Base-by-base conservation (phyloP, 2,888 invertebrate genomes). In the Rhopalosiphum nymphaeae region DNA sequence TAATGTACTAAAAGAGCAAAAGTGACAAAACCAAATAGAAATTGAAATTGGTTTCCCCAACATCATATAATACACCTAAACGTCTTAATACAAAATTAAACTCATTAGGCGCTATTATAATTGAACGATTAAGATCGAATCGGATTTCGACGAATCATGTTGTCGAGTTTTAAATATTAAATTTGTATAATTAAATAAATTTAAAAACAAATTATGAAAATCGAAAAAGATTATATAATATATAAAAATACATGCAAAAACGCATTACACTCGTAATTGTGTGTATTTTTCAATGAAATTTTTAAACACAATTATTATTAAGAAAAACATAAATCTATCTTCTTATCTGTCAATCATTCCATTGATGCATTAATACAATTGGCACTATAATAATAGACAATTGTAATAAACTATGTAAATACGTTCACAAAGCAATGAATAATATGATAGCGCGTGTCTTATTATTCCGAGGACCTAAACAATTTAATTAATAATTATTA, bases 151-250 rank as follows among this genome's bases (percentile, higher is more conserved):
- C 57, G 10, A 57, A 26, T 26, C 57, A 9, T 9, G 26, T 57
- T 3, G 7, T 42, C 21, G 21, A 36, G 9, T 9, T 5, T 21
- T 78, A 78, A 78, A 78, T 78, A 21, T 21, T 7, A 7, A 7
- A 9, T 21, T 21, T 25, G 21, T 36, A 21, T 53, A 53, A 53
- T 21, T 53, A 21, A 36, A 78, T 42, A 9, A 2, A 42, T 78
- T n/a, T 21, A 9, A 36, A 21, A 36, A 7, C 16, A 78, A 78
- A 67, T 11, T 11, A n/a, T 61, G n/a, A 16, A 36, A 78, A 78
- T 2, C 0, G 36, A 7, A n/a, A n/a, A 36, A 67, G 2, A 13
- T 36, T 5, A 4, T 1, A n/a, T 16, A 7, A 46, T 0, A 44
- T 2, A 46, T 21, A 36, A 78, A 36, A 78, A 42, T 36, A 21